A percentile compares a stretch with the other conserved stretches of the same genome.
Evolutionary conservation across 2,888 invertebrate species (phyloP).

Genomic region (Ernsta delagoae): DNA sequence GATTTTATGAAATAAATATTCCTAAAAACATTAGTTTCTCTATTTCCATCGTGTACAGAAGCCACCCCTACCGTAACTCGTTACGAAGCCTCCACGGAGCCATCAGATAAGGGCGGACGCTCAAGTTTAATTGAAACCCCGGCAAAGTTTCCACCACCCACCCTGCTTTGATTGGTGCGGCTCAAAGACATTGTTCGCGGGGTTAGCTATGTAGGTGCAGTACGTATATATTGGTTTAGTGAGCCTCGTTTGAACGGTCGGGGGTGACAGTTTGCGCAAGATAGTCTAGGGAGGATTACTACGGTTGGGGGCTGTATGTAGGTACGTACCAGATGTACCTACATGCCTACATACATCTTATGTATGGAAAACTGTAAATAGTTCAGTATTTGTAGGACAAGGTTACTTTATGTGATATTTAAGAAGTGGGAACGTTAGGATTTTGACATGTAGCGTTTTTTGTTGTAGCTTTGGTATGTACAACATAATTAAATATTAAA

Average conservation of each 20-base stretch:
- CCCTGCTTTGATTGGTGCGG: conserved; percentile 74
- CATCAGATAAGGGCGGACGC: conserved; percentile 81
- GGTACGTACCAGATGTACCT: no score
- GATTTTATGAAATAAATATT: no score
- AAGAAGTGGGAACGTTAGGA: no score
- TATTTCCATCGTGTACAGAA: background rate
- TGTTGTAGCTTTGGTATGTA: no score
- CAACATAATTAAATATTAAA: no score
- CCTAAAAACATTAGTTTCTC: no score
- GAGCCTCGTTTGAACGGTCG: background rate
- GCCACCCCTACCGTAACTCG: conserved; percentile 69
- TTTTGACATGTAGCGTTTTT: no score
- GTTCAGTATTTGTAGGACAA: background rate
- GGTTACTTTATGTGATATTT: background rate
- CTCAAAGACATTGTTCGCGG: conserved; percentile 73
- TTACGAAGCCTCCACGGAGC: conserved; percentile 77
- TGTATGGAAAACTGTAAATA: no score
- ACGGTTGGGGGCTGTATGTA: background rate
- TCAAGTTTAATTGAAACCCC: conserved; percentile 83
- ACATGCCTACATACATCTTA: no score
- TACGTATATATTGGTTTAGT: conserved; percentile 18
- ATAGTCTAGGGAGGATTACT: background rate
- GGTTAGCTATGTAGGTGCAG: conserved; percentile 12
- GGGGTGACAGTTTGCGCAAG: conserved; percentile 6
- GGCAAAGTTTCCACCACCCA: conserved; percentile 78